phyloP scores from a whole-genome alignment of 2,888 invertebrate species.

The Eilema depressum region DNA sequence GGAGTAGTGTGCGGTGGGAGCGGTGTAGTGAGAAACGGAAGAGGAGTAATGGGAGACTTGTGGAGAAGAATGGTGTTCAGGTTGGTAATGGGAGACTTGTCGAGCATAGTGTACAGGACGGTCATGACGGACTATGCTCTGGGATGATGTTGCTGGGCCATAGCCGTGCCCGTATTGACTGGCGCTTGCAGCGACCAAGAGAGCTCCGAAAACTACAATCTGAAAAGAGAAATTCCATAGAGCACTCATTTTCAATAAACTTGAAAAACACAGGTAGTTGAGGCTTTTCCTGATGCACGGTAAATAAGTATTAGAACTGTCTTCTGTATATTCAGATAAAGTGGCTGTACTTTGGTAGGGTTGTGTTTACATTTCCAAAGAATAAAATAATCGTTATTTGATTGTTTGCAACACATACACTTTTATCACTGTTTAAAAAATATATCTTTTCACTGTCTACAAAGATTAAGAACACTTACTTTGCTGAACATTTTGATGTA shows the following conservation, averaged over 20 bases:
- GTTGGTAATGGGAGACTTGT: constrained; percentile 56
- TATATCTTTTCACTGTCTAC: neutral
- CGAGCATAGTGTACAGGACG: constrained; percentile 59
- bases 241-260: neutral
- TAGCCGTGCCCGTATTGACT: constrained; percentile 64
- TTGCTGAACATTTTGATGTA: constrained; percentile 50
- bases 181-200: constrained; percentile 79
- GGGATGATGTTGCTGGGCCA: constrained; percentile 61
- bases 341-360: neutral
- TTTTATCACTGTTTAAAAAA: neutral
- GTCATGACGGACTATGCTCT: constrained; percentile 74
- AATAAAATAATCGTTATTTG: neutral
- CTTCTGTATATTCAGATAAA: neutral
- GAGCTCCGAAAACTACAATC: constrained; percentile 75
- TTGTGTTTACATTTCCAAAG: neutral
- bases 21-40: constrained; percentile 47
- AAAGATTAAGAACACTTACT: constrained; percentile 59
- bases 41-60: constrained; percentile 50
- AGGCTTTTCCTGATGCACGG: neutral
- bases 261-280: neutral
- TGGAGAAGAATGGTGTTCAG: constrained; percentile 53
- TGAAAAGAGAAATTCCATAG: constrained; percentile 47
- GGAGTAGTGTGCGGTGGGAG: constrained; percentile 46
- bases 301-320: neutral
- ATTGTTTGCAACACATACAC: neutral